Conservation (phyloP, 2,888 invertebrate species). For the Hemithea aestivaria region DNA sequence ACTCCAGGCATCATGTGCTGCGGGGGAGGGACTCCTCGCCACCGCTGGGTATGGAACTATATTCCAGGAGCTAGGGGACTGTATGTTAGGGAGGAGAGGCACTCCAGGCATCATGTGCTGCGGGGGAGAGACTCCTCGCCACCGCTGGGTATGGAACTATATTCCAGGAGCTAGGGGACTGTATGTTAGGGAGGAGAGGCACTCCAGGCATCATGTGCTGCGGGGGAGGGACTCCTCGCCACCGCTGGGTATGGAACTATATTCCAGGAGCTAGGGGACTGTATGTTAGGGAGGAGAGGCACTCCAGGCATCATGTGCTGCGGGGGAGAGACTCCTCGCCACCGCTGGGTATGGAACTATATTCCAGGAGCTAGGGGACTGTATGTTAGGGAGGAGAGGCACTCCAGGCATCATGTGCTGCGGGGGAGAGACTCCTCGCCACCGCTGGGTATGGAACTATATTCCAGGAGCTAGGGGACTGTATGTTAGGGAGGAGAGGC, state of each 20-base stretch:
- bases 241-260: slow-evolving; percentile 39
- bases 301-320: slow-evolving; percentile 21
- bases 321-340: slow-evolving; percentile 44
- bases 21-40: slow-evolving; percentile 44
- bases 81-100: slow-evolving; percentile 32
- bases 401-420: slow-evolving; percentile 21
- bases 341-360: slow-evolving; percentile 39
- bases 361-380: no score
- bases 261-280: no score
- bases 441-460: slow-evolving; percentile 39
- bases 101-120: slow-evolving; percentile 21
- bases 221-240: slow-evolving; percentile 44
- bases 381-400: slow-evolving; percentile 32
- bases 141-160: slow-evolving; percentile 39
- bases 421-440: slow-evolving; percentile 44
- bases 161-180: no score
- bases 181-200: slow-evolving; percentile 32
- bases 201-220: slow-evolving; percentile 21
- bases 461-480: no score
- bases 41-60: slow-evolving; percentile 39
- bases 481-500: slow-evolving; percentile 32
- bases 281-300: slow-evolving; percentile 32
- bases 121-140: slow-evolving; percentile 44
- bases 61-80: no score
- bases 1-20: slow-evolving; percentile 21